Evolutionary conservation across 2,113 vertebrate genomes (phyloP).

Genomic region (Chelonoidis abingdonii): DNA sequence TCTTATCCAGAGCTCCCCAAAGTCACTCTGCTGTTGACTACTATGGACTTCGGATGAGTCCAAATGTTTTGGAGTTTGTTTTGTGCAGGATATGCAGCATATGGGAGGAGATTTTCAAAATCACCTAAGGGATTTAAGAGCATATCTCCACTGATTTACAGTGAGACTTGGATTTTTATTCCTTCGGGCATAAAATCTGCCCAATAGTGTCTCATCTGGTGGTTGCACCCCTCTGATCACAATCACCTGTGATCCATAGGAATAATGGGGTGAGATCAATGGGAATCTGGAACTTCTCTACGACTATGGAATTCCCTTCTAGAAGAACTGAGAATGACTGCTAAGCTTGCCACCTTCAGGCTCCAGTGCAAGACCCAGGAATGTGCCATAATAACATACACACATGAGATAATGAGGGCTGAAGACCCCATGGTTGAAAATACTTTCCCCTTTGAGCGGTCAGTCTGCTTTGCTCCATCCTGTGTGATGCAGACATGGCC

Average conservation of each 20-base stretch:
- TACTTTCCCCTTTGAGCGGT: neutral
- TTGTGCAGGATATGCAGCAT: neutral
- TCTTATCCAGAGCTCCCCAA: neutral
- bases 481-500: neutral
- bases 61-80: neutral
- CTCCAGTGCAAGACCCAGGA: too few species aligned
- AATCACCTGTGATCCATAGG: neutral
- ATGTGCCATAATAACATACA: too few species aligned
- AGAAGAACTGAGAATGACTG: neutral
- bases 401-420: too few species aligned
- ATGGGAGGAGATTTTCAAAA: neutral
- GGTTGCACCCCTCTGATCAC: neutral
- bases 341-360: too few species aligned
- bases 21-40: neutral
- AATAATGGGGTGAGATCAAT: neutral
- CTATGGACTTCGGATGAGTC: rapidly evolving
- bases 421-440: neutral
- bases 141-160: neutral
- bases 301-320: neutral
- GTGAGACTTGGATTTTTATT: neutral
- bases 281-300: neutral
- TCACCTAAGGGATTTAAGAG: neutral
- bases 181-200: neutral
- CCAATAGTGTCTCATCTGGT: neutral
- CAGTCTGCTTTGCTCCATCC: neutral